phyloP scores from a whole-genome alignment of 2,888 invertebrate genomes.

The Limenitis camilla region DNA sequence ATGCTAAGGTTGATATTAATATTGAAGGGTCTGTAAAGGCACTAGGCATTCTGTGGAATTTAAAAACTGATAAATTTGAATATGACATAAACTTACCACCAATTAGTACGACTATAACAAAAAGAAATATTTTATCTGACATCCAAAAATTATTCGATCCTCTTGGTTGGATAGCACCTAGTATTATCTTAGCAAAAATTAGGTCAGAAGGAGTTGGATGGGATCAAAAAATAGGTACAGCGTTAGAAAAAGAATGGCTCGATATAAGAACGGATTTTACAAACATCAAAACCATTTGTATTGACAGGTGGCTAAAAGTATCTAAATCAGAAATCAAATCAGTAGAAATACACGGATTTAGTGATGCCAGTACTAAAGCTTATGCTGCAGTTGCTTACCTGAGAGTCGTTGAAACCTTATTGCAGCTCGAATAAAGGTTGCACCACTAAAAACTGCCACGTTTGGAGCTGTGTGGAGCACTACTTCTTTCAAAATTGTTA shows the following conservation, averaged over 20 bases:
- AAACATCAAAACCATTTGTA: background rate
- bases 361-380: no score
- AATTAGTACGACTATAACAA: no score
- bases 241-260: background rate
- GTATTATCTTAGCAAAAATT: background rate
- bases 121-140: background rate
- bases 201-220: background rate
- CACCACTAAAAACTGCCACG: background rate
- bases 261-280: background rate
- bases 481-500: no score
- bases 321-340: background rate
- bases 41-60: no score
- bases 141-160: background rate
- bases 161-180: background rate
- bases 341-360: background rate
- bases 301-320: background rate
- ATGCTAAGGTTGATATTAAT: no score
- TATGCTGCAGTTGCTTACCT: no score
- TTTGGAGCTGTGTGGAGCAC: no score
- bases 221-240: background rate
- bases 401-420: no score
- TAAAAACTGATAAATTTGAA: no score
- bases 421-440: background rate
- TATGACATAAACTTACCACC: no score
- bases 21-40: no score